These are phyloP conservation scores for Aurelia aurita complex sp. Pacific DNA, from an alignment of 30 jellyfish, hydroid and myxozoan species.

Conservation along the genomic window DNA sequence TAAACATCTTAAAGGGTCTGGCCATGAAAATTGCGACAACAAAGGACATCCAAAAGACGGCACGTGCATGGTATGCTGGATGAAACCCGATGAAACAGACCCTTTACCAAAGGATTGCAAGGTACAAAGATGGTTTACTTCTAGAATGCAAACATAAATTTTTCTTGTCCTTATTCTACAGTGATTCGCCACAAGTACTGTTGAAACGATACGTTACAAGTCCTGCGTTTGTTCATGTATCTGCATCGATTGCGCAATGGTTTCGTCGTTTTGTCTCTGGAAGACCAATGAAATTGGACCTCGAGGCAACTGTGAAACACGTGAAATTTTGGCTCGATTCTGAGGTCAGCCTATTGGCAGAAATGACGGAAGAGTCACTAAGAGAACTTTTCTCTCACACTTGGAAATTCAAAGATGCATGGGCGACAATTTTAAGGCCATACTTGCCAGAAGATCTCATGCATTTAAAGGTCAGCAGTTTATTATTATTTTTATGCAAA, in stretches of 20 bases:
- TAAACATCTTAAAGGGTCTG: no score
- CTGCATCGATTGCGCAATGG: conserved; percentile 44
- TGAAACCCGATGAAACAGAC: no score
- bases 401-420: conserved; percentile 32
- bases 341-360: conserved; percentile 19
- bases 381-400: conserved; percentile 13
- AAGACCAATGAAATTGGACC: conserved; percentile 10
- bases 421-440: background rate
- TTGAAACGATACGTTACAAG: conserved; percentile 42
- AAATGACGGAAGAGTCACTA: conserved; percentile 37
- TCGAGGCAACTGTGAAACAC: background rate
- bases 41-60: no score
- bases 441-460: conserved; percentile 28
- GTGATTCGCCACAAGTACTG: conserved; percentile 35
- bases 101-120: no score
- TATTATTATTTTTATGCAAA: background rate
- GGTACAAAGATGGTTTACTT: no score
- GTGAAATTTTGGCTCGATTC: conserved; percentile 32
- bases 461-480: conserved; percentile 24
- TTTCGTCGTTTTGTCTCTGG: conserved; percentile 19
- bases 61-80: no score
- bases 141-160: no score
- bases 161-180: background rate
- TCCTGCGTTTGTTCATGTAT: conserved; percentile 41
- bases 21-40: no score